phyloP scores from a whole-genome alignment of 2,113 vertebrate genomes.

The Pollimyrus isidori region DNA sequence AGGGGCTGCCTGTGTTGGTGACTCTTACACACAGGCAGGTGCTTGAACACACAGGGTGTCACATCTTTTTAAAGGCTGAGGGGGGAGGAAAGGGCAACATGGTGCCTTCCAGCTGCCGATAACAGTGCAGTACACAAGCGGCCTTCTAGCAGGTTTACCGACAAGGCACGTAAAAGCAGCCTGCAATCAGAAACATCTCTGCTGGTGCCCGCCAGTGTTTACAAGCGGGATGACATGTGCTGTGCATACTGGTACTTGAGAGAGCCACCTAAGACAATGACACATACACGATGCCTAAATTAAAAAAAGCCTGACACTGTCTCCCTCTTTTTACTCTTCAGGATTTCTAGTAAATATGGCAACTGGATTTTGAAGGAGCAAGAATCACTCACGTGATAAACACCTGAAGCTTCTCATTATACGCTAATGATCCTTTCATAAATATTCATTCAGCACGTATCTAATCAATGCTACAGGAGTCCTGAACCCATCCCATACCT shows the following conservation, averaged over 20 bases:
- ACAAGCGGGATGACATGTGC: conserved; percentile 36
- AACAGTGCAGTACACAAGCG: conserved; percentile 38
- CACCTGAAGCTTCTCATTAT: not conserved
- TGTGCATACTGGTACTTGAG: conserved; percentile 37
- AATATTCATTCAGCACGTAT: not conserved
- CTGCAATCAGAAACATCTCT: conserved; percentile 47
- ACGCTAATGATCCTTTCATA: not conserved
- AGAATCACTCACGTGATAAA: conserved; percentile 28
- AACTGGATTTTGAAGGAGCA: not conserved
- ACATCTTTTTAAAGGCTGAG: not conserved
- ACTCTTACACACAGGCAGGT: too few species aligned
- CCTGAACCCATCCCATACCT: not conserved
- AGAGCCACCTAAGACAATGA: conserved; percentile 23
- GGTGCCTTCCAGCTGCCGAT: conserved; percentile 45
- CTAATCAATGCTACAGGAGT: not conserved
- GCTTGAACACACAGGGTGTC: not conserved
- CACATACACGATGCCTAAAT: not conserved
- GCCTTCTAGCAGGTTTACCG: conserved; percentile 26
- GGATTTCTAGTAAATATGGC: not conserved
- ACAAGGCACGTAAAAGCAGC: conserved; percentile 37
- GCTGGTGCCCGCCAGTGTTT: conserved; percentile 31
- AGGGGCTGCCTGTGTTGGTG: not conserved
- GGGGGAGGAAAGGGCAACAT: conserved; percentile 32
- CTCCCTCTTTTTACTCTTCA: not conserved
- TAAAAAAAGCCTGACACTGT: not conserved